These are phyloP conservation scores for Naja naja DNA, from an alignment of 2,113 vertebrate genomes.

Conservation along the genomic window DNA sequence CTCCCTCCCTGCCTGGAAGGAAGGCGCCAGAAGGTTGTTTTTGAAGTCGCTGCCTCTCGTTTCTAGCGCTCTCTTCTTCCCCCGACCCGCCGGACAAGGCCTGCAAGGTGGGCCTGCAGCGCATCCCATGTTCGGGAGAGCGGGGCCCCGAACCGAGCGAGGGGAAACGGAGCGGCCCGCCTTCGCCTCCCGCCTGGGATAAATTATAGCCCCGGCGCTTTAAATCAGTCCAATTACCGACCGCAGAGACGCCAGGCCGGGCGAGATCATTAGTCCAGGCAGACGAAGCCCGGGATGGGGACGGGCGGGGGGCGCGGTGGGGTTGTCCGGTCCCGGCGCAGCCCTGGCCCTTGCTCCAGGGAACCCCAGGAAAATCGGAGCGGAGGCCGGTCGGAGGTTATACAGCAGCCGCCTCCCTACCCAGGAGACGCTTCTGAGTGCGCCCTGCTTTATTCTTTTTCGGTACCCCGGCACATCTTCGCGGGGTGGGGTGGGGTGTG, in stretches of 20 bases:
- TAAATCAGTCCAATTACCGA: not conserved
- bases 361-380: not conserved
- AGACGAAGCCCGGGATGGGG: not conserved
- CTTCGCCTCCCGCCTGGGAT: not conserved
- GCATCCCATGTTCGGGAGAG: not conserved
- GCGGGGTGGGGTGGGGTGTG: no score
- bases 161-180: not conserved
- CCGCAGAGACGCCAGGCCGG: not conserved
- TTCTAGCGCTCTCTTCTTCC: not conserved
- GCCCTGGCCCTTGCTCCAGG: not conserved
- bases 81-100: no score
- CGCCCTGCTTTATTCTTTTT: no score
- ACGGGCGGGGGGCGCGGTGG: rapidly evolving
- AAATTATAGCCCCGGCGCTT: not conserved
- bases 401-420: no score
- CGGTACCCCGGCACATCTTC: not conserved
- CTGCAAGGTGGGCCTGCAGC: not conserved
- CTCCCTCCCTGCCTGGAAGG: not conserved
- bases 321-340: not conserved
- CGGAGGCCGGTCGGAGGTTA: not conserved
- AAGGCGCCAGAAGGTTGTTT: not conserved
- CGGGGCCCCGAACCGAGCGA: no score
- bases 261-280: not conserved
- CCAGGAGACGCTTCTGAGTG: no score
- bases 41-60: not conserved